phyloP scores from a whole-genome alignment of 1,140 invertebrate species.

The Megalopta genalis region DNA sequence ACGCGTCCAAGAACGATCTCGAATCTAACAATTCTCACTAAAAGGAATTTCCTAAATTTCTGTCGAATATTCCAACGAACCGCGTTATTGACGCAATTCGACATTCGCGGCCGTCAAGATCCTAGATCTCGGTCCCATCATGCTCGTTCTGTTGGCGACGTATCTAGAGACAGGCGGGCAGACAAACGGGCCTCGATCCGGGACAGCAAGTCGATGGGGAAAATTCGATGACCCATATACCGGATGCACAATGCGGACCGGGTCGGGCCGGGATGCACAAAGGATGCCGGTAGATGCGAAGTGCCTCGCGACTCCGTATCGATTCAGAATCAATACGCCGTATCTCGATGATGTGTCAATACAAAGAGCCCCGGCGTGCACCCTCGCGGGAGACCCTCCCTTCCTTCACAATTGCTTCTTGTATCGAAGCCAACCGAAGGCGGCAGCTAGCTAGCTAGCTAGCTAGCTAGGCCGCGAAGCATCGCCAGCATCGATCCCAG shows the following conservation, averaged over 20 bases:
- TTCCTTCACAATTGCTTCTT: slow-evolving; percentile 49
- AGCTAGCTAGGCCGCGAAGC: slow-evolving; percentile 19
- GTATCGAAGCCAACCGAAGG: slow-evolving; percentile 42
- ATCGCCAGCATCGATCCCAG: slow-evolving; percentile 21
- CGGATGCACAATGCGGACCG: slow-evolving; percentile 19
- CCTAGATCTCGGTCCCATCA: neutral
- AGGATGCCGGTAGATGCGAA: slow-evolving; percentile 46
- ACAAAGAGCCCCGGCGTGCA: slow-evolving; percentile 23
- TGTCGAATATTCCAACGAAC: neutral
- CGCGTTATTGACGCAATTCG: too few relatives aligned
- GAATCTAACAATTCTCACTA: too few relatives aligned
- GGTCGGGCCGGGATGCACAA: slow-evolving; percentile 3
- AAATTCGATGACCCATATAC: slow-evolving; percentile 61
- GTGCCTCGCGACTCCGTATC: slow-evolving; percentile 40
- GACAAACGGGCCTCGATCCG: neutral
- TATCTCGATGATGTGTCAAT: slow-evolving; percentile 59
- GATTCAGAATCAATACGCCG: slow-evolving; percentile 57
- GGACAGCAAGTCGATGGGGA: slow-evolving; percentile 25
- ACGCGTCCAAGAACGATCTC: too few relatives aligned
- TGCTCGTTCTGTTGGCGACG: neutral
- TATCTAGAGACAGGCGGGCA: slow-evolving; percentile 22
- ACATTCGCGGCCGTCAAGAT: neutral
- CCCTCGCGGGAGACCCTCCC: neutral
- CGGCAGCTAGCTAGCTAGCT: neutral
- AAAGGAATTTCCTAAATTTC: too few relatives aligned